Evolutionary conservation across 2,113 vertebrate species (phyloP).

Genomic region (Mugil cephalus): DNA sequence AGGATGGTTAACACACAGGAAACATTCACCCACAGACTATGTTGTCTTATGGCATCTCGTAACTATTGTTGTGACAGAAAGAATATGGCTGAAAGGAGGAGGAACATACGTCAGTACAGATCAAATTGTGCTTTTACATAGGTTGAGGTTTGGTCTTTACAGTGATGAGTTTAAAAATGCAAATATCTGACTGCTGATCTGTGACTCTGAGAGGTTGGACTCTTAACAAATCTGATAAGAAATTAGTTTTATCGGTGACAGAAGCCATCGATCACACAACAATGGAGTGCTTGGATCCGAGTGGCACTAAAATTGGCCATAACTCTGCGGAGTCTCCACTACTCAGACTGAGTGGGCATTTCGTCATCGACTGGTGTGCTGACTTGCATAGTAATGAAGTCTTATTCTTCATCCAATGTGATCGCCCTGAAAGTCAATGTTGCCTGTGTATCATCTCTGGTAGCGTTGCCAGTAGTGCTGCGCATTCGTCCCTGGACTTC

Average conservation of each 20-base stretch:
- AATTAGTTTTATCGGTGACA: no score
- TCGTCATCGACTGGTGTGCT: slow-evolving; percentile 28
- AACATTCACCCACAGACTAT: neutral
- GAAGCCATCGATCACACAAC: neutral
- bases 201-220: no score
- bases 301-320: slow-evolving; percentile 29
- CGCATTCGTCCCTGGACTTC: neutral
- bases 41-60: neutral
- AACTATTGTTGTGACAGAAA: neutral
- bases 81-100: neutral
- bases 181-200: no score
- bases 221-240: no score
- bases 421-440: slow-evolving; percentile 46
- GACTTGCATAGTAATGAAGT: slow-evolving; percentile 65
- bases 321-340: slow-evolving; percentile 22
- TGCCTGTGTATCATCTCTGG: slow-evolving; percentile 33
- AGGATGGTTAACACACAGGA: no score
- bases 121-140: no score
- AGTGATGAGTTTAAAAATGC: no score
- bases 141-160: neutral
- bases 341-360: slow-evolving; percentile 54
- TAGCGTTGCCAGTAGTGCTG: slow-evolving; percentile 15
- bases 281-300: slow-evolving; percentile 4
- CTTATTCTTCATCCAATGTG: slow-evolving; percentile 32
- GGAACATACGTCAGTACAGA: no score